Percentiles rank a stretch among this genome's conserved stretches.
Conservation (phyloP, 2,797 vertebrate genomes). For the Peromyscus eremicus region DNA sequence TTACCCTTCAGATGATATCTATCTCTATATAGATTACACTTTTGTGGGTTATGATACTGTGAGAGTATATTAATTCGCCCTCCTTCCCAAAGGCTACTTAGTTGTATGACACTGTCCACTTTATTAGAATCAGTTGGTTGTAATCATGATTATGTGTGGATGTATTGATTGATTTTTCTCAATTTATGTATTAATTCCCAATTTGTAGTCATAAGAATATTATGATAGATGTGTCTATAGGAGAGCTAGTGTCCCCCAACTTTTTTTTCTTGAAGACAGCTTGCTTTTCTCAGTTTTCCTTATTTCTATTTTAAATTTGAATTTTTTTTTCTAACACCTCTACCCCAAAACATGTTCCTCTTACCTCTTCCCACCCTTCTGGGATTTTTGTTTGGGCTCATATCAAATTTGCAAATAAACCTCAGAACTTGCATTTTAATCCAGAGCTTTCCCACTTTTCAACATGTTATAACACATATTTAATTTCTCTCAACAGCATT, state of each 20-base stretch:
- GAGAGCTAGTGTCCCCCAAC: neutral
- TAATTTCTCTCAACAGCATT: neutral
- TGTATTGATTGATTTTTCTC: neutral
- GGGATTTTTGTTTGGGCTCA: neutral
- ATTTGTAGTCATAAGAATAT: neutral
- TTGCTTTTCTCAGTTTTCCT: neutral
- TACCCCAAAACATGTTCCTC: fast-evolving
- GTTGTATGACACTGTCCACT: neutral
- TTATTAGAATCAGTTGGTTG: neutral
- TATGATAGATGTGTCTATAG: neutral
- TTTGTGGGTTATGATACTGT: neutral
- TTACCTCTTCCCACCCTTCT: neutral
- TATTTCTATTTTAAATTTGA: conserved; percentile 25
- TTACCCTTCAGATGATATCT: neutral
- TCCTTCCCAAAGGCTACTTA: neutral
- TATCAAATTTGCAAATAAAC: neutral
- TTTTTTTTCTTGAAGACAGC: neutral
- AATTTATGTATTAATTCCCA: neutral
- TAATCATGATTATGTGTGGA: neutral
- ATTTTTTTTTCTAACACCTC: neutral
- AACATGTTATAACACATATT: neutral
- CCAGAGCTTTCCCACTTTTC: neutral
- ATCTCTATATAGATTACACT: neutral
- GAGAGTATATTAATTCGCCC: neutral
- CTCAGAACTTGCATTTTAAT: neutral